Evolutionary conservation across 2,797 vertebrate species (phyloP), one percentile per base, ranked within the genome.

Genomic region (Neostethus bicornis): DNA sequence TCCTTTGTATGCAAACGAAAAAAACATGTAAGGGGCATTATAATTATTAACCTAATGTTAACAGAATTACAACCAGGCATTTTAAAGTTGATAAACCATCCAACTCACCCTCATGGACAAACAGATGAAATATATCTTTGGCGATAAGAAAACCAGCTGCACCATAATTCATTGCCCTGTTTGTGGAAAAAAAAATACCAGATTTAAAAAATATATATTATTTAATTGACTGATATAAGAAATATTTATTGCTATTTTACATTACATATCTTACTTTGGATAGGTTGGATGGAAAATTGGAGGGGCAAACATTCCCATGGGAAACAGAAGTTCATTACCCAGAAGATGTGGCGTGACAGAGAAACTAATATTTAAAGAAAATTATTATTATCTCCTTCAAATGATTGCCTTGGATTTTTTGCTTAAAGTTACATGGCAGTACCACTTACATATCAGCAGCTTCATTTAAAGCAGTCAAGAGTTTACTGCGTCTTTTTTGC

Each of bases 161-260:
- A 32, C 87, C 92, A 52, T 91, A 93, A 70, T 91, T 92, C 66
- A 92, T 56, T 17, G 92, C 91, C 72, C 91, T 93, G 80, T 74
- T 50, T 16, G 69, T 57, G 14, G 31, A 31, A 28, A 31, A 26
- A 31, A 9, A 10, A 7, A 65, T 60, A 51, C 45, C 0, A 63
- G 43, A 25, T 2, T 1, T 3, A 19, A 24, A 34, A 5, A 4
- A 21, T 2, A n/a, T n/a, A n/a, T 21, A 19, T 12, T 52, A 17
- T 35, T 55, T 24, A 41, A 37, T n/a, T 19, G 4, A 34, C 26
- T 7, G 7, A n/a, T 4, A 19, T 14, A 4, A 28, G 46, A 49
- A 35, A 23, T 0, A 7, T 11, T 12, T 21, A 45, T 23, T 19
- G 5, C 1, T 46, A 10, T 21, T 50, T 32, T 17, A 39, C 11